A percentile compares a stretch with the other conserved stretches of the same genome.
Evolutionary conservation across 2,113 vertebrate genomes (phyloP).

Genomic region (Apodemus sylvaticus): DNA sequence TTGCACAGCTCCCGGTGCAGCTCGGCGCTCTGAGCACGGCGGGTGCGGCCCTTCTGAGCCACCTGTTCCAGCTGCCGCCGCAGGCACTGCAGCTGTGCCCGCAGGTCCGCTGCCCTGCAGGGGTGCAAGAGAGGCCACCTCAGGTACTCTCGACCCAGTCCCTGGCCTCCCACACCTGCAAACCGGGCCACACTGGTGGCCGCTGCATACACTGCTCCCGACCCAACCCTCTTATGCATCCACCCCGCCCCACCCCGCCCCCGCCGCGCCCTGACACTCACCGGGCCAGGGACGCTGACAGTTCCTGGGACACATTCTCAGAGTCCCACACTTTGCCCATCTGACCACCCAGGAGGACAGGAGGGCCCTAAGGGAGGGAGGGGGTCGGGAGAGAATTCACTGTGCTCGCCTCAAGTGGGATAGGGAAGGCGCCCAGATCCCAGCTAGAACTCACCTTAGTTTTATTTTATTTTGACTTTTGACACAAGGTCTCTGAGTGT

Average conservation of each 20-base stretch:
- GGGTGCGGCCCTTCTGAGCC: conserved; percentile 80
- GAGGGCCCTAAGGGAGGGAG: background rate
- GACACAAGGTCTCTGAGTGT: background rate
- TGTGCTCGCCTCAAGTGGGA: background rate
- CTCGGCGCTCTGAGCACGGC: conserved; percentile 83
- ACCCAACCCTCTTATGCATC: background rate
- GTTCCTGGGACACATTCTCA: conserved; percentile 48
- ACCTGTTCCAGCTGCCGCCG: conserved; percentile 85
- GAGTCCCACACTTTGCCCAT: conserved; percentile 60
- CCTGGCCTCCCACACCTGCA: background rate
- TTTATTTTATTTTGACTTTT: background rate
- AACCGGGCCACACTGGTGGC: rapidly evolving
- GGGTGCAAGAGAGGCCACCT: background rate
- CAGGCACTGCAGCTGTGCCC: conserved; percentile 83
- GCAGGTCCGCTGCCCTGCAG: conserved; percentile 85
- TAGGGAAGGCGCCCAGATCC: background rate
- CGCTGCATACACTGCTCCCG: too few relatives aligned
- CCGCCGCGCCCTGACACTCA: background rate
- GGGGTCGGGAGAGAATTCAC: too few relatives aligned
- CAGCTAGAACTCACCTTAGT: background rate
- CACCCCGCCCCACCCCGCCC: background rate
- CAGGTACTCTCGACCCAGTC: background rate
- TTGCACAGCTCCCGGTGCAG: conserved; percentile 86
- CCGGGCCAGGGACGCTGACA: background rate
- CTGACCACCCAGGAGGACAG: conserved; percentile 51